Percentiles rank a stretch among this genome's conserved stretches.
Conservation (phyloP, 2,888 invertebrate species). For the Halictus ligatus region DNA sequence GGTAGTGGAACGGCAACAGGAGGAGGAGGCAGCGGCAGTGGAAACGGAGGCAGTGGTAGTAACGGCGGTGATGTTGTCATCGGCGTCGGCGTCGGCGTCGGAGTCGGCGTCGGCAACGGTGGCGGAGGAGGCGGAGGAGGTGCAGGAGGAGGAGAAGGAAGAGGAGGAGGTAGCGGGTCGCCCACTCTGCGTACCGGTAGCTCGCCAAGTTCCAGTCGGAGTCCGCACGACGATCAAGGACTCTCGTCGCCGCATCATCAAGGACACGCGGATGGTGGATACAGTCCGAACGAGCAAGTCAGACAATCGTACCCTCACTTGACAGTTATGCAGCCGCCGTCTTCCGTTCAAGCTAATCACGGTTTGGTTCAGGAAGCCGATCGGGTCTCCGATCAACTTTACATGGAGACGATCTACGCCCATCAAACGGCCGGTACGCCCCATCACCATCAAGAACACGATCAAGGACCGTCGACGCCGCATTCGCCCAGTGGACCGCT, state of each 20-base stretch:
- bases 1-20: conserved; percentile 59
- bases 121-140: conserved; percentile 59
- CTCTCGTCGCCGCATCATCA: conserved; percentile 75
- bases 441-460: conserved; percentile 79
- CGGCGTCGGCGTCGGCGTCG: conserved; percentile 47
- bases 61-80: conserved; percentile 56
- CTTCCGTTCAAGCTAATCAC: conserved; percentile 73
- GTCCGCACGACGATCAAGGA: conserved; percentile 78
- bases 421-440: conserved; percentile 73
- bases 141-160: conserved; percentile 50
- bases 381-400: conserved; percentile 76
- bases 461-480: conserved; percentile 71
- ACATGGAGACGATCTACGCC: conserved; percentile 79
- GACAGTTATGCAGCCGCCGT: conserved; percentile 81
- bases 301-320: conserved; percentile 81
- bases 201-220: conserved; percentile 80
- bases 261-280: conserved; percentile 71
- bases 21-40: conserved; percentile 51
- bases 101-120: conserved; percentile 56
- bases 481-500: conserved; percentile 78
- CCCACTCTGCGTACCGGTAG: conserved; percentile 78
- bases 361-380: conserved; percentile 73
- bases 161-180: conserved; percentile 68
- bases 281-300: conserved; percentile 78
- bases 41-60: conserved; percentile 6